Conservation (phyloP, 1,140 invertebrate genomes). For the Calliphora vicina region DNA sequence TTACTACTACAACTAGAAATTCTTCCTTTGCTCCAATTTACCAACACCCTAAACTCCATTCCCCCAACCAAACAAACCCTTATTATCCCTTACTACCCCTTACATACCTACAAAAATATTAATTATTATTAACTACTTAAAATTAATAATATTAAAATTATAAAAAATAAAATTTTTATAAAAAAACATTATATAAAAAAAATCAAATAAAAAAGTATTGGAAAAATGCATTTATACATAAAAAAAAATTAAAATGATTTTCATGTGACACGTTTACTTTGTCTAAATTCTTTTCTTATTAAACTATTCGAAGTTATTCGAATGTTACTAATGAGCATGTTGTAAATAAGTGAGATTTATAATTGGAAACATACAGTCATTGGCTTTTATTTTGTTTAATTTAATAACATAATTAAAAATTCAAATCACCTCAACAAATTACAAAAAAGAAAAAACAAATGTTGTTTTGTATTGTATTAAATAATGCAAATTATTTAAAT, state of each 20-base stretch:
- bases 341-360: background rate
- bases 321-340: background rate
- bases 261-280: background rate
- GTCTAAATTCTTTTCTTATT: background rate
- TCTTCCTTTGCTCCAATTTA: background rate
- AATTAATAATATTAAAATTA: constrained; percentile 28
- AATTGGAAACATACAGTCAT: background rate
- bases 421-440: no score
- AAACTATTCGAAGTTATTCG: background rate
- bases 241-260: constrained; percentile 18
- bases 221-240: constrained; percentile 35
- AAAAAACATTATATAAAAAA: constrained; percentile 36
- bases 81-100: background rate
- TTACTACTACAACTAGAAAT: constrained; percentile 15
- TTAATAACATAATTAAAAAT: background rate
- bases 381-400: background rate
- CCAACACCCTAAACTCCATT: background rate
- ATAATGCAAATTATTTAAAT: background rate
- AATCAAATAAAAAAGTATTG: constrained; percentile 36
- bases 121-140: constrained; percentile 36
- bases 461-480: background rate
- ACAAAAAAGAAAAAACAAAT: no score
- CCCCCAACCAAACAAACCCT: background rate
- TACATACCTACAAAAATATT: constrained; percentile 8
- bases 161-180: constrained; percentile 32